These are phyloP conservation scores for Drosophila rufa DNA, from an alignment of 1,140 invertebrate species.

Conservation along the genomic window DNA sequence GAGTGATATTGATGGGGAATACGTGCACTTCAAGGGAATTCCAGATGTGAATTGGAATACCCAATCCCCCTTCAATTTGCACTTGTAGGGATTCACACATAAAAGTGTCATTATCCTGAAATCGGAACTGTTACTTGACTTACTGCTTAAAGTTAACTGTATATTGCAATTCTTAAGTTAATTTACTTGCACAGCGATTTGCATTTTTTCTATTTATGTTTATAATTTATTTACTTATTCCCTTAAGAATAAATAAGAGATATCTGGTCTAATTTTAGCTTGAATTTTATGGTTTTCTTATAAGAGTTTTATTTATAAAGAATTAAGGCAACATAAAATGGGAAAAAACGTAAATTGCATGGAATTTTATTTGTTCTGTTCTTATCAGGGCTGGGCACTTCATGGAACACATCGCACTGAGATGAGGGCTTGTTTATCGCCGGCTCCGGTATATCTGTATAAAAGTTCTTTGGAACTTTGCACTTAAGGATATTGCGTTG, in stretches of 20 bases:
- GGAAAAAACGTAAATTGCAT: background rate
- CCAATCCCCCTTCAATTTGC: background rate
- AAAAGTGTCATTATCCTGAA: background rate
- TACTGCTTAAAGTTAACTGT: too few species aligned
- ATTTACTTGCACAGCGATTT: too few species aligned
- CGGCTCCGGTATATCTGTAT: too few species aligned
- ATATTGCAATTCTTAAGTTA: too few species aligned
- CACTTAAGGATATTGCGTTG: too few species aligned
- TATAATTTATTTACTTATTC: background rate
- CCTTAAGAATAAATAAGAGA: background rate
- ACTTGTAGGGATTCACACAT: background rate
- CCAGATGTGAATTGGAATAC: background rate
- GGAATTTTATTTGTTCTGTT: too few species aligned
- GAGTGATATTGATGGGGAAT: slow-evolving; percentile 20
- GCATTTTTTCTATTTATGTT: background rate
- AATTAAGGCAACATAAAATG: background rate
- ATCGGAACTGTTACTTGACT: background rate
- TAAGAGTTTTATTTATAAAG: background rate
- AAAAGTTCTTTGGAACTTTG: too few species aligned
- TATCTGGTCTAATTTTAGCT: background rate
- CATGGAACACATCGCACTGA: too few species aligned
- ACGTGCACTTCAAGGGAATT: slow-evolving; percentile 10
- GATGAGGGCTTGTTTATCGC: too few species aligned
- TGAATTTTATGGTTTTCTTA: background rate
- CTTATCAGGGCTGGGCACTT: too few species aligned